These are phyloP conservation scores for Sarcophaga peregrina DNA, from an alignment of 1,140 invertebrate species.

Conservation along the genomic window DNA sequence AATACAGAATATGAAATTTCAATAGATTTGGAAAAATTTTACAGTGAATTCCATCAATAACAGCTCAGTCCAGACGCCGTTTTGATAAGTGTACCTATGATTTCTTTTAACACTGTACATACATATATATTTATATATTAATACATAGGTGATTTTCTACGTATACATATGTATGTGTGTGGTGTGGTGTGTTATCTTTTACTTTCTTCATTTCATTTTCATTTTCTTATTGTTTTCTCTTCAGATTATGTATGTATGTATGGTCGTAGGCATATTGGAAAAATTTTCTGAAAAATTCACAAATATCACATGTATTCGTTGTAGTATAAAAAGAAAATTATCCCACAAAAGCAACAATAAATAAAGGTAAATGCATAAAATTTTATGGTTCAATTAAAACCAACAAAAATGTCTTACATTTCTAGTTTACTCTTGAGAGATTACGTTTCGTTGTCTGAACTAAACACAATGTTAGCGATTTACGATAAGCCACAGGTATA, in stretches of 20 bases:
- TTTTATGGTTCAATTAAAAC: slow-evolving; percentile 16
- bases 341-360: neutral
- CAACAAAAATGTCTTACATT: slow-evolving; percentile 1
- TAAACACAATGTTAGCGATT: neutral
- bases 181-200: neutral
- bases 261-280: neutral
- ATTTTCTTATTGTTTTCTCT: slow-evolving; percentile 17
- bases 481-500: too few relatives aligned
- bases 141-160: too few relatives aligned
- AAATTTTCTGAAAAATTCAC: too few relatives aligned
- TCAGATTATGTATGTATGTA: neutral
- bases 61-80: too few relatives aligned
- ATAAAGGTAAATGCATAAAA: slow-evolving; percentile 3
- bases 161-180: neutral
- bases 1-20: too few relatives aligned
- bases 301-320: too few relatives aligned
- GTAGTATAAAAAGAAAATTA: neutral
- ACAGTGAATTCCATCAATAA: too few relatives aligned
- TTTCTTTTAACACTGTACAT: too few relatives aligned
- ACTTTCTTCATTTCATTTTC: neutral
- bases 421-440: neutral
- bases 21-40: too few relatives aligned
- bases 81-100: too few relatives aligned
- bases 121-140: too few relatives aligned
- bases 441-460: neutral